Percentiles rank a stretch among this genome's conserved stretches.
These are phyloP conservation scores for Matsumurasca onukii DNA, from an alignment of 1,140 invertebrate genomes.

Conservation along the genomic window DNA sequence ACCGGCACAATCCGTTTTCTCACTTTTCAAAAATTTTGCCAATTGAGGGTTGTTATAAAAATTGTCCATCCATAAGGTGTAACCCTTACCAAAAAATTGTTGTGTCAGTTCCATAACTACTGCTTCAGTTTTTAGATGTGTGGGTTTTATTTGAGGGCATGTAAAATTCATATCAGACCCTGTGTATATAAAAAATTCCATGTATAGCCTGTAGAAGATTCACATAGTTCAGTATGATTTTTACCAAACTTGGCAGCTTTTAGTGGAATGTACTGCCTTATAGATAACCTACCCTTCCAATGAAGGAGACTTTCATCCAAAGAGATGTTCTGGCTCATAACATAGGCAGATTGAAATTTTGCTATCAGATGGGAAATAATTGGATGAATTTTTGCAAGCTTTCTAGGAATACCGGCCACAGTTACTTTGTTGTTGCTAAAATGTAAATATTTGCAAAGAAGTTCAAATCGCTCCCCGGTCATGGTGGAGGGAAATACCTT, in stretches of 20 bases:
- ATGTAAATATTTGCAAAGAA: not conserved
- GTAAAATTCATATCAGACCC: conserved; percentile 28
- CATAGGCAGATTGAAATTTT: conserved; percentile 35
- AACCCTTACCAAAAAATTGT: no score
- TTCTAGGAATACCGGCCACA: conserved; percentile 3
- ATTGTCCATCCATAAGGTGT: no score
- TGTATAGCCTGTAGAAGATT: conserved; percentile 42
- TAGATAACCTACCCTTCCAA: conserved; percentile 44
- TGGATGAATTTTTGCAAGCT: not conserved
- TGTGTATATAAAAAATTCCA: conserved; percentile 44
- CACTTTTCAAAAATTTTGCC: not conserved
- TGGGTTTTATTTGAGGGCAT: not conserved
- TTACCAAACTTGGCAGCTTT: conserved; percentile 44
- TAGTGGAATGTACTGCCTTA: no score
- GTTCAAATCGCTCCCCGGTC: not conserved
- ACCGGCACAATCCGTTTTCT: not conserved
- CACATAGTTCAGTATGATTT: conserved; percentile 43
- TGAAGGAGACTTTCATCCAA: no score
- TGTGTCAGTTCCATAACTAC: not conserved
- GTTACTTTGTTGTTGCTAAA: not conserved
- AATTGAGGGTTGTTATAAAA: no score
- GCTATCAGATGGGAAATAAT: conserved; percentile 3
- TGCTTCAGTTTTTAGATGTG: not conserved
- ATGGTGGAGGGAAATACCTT: conserved; percentile 1
- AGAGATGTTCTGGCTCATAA: conserved; percentile 40